Evolutionary conservation across 2,888 invertebrate genomes (phyloP), one percentile per base, ranked within the genome.

Genomic region (Pristionchus arcanus): DNA sequence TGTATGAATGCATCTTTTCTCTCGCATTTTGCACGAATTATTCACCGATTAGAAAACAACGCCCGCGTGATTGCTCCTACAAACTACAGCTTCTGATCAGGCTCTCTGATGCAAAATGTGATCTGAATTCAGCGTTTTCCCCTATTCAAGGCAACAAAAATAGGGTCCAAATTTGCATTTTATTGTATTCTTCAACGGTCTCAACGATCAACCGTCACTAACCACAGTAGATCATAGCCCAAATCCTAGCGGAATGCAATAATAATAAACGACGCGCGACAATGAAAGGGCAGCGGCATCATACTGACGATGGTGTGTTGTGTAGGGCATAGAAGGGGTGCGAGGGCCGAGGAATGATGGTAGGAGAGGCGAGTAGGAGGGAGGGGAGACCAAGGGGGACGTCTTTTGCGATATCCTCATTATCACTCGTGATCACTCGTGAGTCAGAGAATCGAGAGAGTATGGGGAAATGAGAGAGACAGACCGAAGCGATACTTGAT

Each of bases 281-380:
- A 81, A 81, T 81, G 21, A 19, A 85, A 16, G 34, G 21, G 49
- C 25, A 53, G 19, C 37, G 63, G 19, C 85, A 63, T 85, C 85
- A 85, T 59, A 59, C 63, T 85, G 63, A 85, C 34, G 85, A 63
- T 25, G 84, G 53, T 49, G 85, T 85, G 59, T 31, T 66, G 9
- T 34, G 59, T 2, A 11, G 25, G 59, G 63, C 13, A 31, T 2
- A 34, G 15, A n/a, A 15, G 63, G 49, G 31, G 42, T 15, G 59
- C n/a, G 31, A 28, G 63, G 49, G 85, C 31, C 63, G 19, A 84
- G 34, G 85, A 83, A 34, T 42, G 81, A 81, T 37, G 11, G 37
- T 9, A 49, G 55, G 83, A n/a, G 37, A 83, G 55, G 59, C n/a
- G n/a, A n/a, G n/a, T n/a, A n/a, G 31, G 55, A 15, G 84, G 13